phyloP scores from a whole-genome alignment of 1,140 invertebrate genomes.

The Zaprionus africanus region DNA sequence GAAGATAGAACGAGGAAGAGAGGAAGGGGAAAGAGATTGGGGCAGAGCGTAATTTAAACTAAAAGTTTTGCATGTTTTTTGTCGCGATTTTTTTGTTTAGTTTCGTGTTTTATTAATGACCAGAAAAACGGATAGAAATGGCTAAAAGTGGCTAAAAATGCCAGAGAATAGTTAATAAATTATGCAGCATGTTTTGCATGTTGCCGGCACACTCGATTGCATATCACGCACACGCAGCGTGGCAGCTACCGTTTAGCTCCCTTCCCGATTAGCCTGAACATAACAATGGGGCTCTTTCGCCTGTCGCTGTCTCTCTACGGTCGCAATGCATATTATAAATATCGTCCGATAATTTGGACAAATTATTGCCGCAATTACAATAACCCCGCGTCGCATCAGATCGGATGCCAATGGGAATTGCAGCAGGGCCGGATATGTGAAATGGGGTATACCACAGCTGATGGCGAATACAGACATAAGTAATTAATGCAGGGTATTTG shows the following conservation, averaged over 20 bases:
- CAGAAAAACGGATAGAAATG: constrained; percentile 33
- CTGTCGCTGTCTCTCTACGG: constrained; percentile 13
- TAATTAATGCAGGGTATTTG: constrained; percentile 12
- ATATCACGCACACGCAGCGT: constrained; percentile 70
- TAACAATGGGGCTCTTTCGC: constrained; percentile 15
- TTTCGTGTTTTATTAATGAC: constrained; percentile 64
- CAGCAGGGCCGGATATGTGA: neutral
- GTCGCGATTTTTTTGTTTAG: constrained; percentile 15
- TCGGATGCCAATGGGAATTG: neutral
- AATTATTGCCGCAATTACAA: constrained; percentile 76
- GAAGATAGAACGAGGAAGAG: neutral
- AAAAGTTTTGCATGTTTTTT: constrained; percentile 22
- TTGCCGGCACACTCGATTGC: constrained; percentile 14
- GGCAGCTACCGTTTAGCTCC: constrained; percentile 27
- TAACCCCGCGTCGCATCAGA: constrained; percentile 4
- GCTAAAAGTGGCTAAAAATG: constrained; percentile 49
- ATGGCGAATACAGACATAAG: neutral
- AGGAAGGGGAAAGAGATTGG: neutral
- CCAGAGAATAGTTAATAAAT: constrained; percentile 64
- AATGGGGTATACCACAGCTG: neutral
- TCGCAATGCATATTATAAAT: constrained; percentile 67
- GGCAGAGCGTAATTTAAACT: constrained; percentile 16
- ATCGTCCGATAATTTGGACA: constrained; percentile 75
- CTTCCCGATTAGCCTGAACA: neutral
- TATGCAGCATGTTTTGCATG: constrained; percentile 32